phyloP scores from a whole-genome alignment of 2,888 invertebrate genomes.

The Acleris literana region DNA sequence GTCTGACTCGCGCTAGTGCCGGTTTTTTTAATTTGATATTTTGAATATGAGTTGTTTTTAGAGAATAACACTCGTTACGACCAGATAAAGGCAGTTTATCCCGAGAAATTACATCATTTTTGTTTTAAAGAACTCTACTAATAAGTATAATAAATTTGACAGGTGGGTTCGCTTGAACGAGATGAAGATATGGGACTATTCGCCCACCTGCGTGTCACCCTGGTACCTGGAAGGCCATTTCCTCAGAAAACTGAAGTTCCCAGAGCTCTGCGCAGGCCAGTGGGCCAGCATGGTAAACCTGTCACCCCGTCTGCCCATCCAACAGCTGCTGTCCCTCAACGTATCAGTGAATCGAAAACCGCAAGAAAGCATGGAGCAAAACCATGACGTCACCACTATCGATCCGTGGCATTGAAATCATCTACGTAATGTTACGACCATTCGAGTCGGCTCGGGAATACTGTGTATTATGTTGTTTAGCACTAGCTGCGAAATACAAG shows the following conservation, averaged over 20 bases:
- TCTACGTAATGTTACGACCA: conserved; percentile 32
- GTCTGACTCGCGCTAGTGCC: too few species aligned
- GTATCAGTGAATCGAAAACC: conserved; percentile 79
- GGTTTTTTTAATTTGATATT: too few species aligned
- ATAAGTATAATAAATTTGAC: conserved; percentile 43
- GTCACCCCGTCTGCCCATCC: conserved; percentile 85
- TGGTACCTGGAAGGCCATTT: conserved; percentile 87
- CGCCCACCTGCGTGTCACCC: conserved; percentile 88
- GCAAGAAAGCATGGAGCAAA: conserved; percentile 76
- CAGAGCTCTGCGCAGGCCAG: conserved; percentile 89
- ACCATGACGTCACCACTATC: conserved; percentile 69
- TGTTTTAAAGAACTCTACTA: too few species aligned
- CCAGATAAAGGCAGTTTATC: too few species aligned
- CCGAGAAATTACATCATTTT: too few species aligned
- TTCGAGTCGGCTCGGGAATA: conserved; percentile 12
- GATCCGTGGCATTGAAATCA: conserved; percentile 61
- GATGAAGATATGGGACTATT: conserved; percentile 87
- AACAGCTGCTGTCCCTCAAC: conserved; percentile 75
- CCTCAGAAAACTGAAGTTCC: conserved; percentile 87
- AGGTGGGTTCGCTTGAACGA: conserved; percentile 88
- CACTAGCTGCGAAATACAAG: conserved; percentile 22
- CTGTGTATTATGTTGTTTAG: conserved; percentile 22
- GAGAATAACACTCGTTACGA: too few species aligned
- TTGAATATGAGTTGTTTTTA: too few species aligned
- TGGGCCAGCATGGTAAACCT: conserved; percentile 91